Evolutionary conservation across 2,888 invertebrate species (phyloP).

Genomic region (Neuroscelio doddi): DNA sequence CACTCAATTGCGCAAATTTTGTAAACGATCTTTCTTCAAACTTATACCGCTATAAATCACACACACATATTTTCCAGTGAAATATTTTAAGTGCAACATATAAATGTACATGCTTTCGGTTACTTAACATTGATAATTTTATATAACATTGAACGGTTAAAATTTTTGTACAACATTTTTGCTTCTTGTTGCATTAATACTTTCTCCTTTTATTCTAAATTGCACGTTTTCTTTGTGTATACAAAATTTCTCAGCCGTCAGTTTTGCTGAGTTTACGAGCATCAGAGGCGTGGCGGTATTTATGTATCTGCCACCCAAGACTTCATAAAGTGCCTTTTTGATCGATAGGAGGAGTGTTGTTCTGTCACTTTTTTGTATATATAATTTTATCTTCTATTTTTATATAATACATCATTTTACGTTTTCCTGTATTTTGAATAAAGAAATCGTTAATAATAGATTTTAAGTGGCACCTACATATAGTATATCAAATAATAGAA

Average conservation of each 20-base stretch:
- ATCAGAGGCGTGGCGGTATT: background rate
- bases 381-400: too few relatives aligned
- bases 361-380: background rate
- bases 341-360: background rate
- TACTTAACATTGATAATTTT: constrained; percentile 6
- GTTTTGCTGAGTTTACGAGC: constrained; percentile 24
- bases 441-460: too few relatives aligned
- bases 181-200: constrained; percentile 10
- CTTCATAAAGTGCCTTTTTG: background rate
- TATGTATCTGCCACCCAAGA: too few relatives aligned
- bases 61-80: background rate
- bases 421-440: too few relatives aligned
- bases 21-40: background rate
- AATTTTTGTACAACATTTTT: constrained; percentile 23
- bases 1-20: constrained; percentile 6
- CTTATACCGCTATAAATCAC: constrained; percentile 1
- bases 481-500: too few relatives aligned
- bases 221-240: constrained; percentile 8
- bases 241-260: constrained; percentile 2
- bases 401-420: too few relatives aligned
- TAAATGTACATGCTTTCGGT: too few relatives aligned
- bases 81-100: background rate
- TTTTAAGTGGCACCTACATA: too few relatives aligned
- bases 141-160: constrained; percentile 15
- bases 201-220: constrained; percentile 28